Conservation (phyloP, 2,888 invertebrate genomes). For the Drosophila mimetica region DNA sequence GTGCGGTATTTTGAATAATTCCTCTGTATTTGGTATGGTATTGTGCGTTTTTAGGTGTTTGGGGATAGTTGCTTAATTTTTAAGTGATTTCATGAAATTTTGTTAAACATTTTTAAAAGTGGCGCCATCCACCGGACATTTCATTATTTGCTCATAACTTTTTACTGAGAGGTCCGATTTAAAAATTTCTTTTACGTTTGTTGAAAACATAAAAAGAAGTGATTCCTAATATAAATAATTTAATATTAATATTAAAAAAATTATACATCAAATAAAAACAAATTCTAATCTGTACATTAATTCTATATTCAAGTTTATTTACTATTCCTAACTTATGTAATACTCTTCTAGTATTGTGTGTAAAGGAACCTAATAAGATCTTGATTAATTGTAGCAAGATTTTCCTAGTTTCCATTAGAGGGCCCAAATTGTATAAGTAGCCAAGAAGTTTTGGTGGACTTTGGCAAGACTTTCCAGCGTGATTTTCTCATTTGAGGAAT, state of each 20-base stretch:
- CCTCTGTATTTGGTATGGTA: neutral
- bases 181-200: too few species aligned
- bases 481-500: constrained; percentile 13
- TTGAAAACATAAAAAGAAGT: too few species aligned
- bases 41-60: neutral
- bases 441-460: constrained; percentile 8
- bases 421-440: constrained; percentile 9
- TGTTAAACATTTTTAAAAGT: too few species aligned
- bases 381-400: neutral
- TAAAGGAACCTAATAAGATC: neutral
- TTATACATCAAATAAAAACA: too few species aligned
- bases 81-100: neutral
- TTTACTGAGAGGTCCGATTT: too few species aligned
- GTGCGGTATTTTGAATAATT: constrained; percentile 4
- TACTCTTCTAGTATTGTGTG: neutral
- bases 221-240: too few species aligned
- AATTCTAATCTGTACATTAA: too few species aligned
- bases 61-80: neutral
- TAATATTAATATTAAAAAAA: too few species aligned
- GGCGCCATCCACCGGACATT: too few species aligned
- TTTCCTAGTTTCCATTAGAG: neutral
- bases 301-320: too few species aligned
- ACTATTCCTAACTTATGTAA: neutral
- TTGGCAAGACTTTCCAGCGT: neutral
- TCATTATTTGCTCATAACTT: too few species aligned